Percentiles rank a stretch among this genome's conserved stretches.
Conservation (phyloP, 2,113 vertebrate species). For the Larimichthys polyactis region DNA sequence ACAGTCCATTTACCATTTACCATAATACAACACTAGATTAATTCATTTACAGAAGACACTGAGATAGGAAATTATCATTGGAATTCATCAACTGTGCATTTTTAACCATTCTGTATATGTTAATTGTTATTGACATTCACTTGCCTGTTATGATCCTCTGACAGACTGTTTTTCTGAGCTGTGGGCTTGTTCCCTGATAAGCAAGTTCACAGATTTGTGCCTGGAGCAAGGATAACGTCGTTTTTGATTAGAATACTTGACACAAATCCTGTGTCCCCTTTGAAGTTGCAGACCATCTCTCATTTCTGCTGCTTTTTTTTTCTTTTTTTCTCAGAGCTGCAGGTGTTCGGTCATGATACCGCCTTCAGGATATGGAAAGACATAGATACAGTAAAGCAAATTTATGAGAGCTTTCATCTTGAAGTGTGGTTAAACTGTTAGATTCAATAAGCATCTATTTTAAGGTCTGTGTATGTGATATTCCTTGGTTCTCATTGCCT, state of each 20-base stretch:
- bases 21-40: background rate
- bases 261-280: constrained; percentile 64
- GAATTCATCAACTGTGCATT: background rate
- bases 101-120: background rate
- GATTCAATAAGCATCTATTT: constrained; percentile 3
- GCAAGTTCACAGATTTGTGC: constrained; percentile 48
- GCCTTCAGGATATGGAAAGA: constrained; percentile 37
- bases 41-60: background rate
- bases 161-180: constrained; percentile 19
- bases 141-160: constrained; percentile 8
- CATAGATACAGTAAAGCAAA: constrained; percentile 17
- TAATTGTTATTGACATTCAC: constrained; percentile 16
- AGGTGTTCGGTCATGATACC: constrained; percentile 65
- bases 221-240: constrained; percentile 60
- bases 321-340: constrained; percentile 19
- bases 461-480: constrained; percentile 5
- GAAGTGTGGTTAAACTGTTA: constrained; percentile 3
- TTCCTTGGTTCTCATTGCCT: background rate
- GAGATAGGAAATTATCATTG: background rate
- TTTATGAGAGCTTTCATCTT: constrained; percentile 33
- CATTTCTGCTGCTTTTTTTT: constrained; percentile 4
- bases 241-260: constrained; percentile 68
- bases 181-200: constrained; percentile 45
- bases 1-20: too few species aligned
- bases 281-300: constrained; percentile 59